Percentiles rank a stretch among this genome's conserved stretches.
phyloP scores from a whole-genome alignment of 1,140 invertebrate species.

The Cyrtorhinus lividipennis region DNA sequence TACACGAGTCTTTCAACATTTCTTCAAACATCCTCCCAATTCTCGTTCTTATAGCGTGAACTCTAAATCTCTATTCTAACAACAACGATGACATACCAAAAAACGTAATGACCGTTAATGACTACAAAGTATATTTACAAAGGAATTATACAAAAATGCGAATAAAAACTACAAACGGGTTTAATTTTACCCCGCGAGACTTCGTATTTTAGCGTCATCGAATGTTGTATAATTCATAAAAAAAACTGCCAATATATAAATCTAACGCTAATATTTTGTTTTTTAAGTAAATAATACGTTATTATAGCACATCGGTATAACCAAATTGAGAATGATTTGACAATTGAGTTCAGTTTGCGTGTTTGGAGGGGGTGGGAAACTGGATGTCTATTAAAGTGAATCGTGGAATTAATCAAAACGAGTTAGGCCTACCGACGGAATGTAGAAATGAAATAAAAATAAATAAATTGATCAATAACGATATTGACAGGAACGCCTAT shows the following conservation, averaged over 20 bases:
- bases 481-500: too few species aligned
- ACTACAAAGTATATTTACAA: not conserved
- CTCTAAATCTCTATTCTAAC: not conserved
- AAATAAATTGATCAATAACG: too few species aligned
- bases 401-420: too few species aligned
- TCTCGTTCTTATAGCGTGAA: not conserved
- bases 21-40: not conserved
- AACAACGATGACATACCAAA: not conserved
- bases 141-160: slow-evolving; percentile 3
- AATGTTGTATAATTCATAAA: too few species aligned
- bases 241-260: not conserved
- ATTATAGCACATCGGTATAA: not conserved
- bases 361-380: not conserved
- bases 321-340: not conserved
- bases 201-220: too few species aligned
- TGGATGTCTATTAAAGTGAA: too few species aligned
- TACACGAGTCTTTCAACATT: not conserved
- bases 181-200: too few species aligned
- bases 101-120: not conserved
- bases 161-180: too few species aligned
- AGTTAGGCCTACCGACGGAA: too few species aligned
- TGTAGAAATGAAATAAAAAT: too few species aligned
- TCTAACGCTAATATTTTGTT: not conserved
- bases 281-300: not conserved
- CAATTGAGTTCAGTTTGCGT: not conserved